Evolutionary conservation across 2,113 vertebrate species (phyloP).

Genomic region (Hipposideros armiger): DNA sequence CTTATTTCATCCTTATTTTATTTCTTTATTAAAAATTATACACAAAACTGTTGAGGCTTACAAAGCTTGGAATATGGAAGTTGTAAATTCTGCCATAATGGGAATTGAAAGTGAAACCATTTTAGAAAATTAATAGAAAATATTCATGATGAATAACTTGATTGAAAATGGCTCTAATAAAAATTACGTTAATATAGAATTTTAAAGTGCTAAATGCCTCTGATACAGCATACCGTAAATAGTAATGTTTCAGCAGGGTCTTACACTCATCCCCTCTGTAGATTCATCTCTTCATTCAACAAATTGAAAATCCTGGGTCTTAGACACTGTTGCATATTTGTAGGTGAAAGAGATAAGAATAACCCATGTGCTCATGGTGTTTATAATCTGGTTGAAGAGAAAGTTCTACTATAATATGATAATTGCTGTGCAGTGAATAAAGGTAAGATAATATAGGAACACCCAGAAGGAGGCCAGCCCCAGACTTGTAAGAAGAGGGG

Average conservation of each 20-base stretch:
- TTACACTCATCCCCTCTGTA: background rate
- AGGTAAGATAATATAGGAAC: background rate
- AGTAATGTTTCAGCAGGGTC: background rate
- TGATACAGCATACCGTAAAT: background rate
- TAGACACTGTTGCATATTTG: background rate
- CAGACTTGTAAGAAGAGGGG: background rate
- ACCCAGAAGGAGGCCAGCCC: background rate
- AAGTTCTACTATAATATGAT: background rate
- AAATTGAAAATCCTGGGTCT: background rate
- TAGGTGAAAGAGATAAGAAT: background rate
- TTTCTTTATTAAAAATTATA: slow-evolving; percentile 54
- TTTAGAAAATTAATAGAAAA: slow-evolving; percentile 44
- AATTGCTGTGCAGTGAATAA: background rate
- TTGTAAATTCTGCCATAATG: slow-evolving; percentile 19
- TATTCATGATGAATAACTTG: slow-evolving; percentile 32
- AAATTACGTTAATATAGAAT: slow-evolving; percentile 21
- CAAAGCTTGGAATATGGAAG: background rate
- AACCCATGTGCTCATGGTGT: background rate
- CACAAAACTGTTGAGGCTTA: slow-evolving; percentile 19
- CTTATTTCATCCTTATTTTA: slow-evolving; percentile 53
- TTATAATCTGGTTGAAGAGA: slow-evolving; percentile 39
- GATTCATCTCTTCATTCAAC: background rate
- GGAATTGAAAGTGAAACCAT: slow-evolving; percentile 9
- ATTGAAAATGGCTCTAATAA: background rate
- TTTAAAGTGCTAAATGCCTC: slow-evolving; percentile 1